phyloP scores from a whole-genome alignment of 2,113 vertebrate species.

The Gambusia affinis region DNA sequence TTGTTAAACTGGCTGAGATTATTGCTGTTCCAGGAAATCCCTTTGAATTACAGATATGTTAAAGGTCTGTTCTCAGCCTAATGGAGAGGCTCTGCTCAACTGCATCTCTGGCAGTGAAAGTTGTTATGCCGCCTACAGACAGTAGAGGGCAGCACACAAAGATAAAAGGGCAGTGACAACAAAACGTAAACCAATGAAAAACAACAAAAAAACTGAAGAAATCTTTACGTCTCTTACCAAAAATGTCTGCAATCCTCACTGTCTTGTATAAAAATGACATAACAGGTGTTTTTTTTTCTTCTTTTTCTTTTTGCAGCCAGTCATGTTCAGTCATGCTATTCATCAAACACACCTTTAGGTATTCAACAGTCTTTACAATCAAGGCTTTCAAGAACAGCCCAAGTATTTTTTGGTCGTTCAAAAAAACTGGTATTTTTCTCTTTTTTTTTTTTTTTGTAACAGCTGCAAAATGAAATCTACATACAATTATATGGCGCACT shows the following conservation, averaged over 20 bases:
- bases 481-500: conserved; percentile 39
- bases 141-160: conserved; percentile 43
- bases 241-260: conserved; percentile 8
- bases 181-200: conserved; percentile 38
- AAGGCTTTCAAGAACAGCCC: conserved; percentile 65
- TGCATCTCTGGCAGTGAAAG: conserved; percentile 59
- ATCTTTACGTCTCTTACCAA: conserved; percentile 21
- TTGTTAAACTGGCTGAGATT: conserved; percentile 64
- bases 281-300: conserved; percentile 18
- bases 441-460: not conserved
- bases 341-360: conserved; percentile 50
- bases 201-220: not conserved
- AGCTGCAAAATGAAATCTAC: conserved; percentile 30
- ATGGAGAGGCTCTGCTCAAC: conserved; percentile 37
- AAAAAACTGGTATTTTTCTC: conserved; percentile 22
- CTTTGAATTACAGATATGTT: conserved; percentile 65
- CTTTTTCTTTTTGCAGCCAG: conserved; percentile 42
- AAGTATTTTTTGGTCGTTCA: conserved; percentile 69
- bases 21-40: conserved; percentile 75
- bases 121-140: conserved; percentile 29
- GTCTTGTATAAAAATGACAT: conserved; percentile 41
- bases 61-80: conserved; percentile 31
- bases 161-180: conserved; percentile 50
- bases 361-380: conserved; percentile 74
- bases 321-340: conserved; percentile 59